Conservation (phyloP, 2,113 vertebrate species). For the Lampris megalopsis region DNA sequence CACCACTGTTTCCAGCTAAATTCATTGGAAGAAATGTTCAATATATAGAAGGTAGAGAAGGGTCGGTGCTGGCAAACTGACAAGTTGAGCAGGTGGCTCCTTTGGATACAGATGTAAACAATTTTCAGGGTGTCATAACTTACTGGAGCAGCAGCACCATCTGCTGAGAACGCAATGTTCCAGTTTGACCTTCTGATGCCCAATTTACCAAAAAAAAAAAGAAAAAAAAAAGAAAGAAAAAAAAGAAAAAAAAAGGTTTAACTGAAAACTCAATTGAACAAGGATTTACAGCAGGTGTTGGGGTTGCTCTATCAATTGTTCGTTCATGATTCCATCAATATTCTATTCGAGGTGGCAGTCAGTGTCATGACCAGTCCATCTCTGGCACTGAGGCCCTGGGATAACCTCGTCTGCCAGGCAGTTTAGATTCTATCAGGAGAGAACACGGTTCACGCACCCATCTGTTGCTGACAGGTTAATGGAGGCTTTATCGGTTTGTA, state of each 20-base stretch:
- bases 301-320: constrained; percentile 17
- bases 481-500: constrained; percentile 5
- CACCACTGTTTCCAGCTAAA: background rate
- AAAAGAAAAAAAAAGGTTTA: background rate
- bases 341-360: constrained; percentile 25
- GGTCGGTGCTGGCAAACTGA: background rate
- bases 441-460: constrained; percentile 4
- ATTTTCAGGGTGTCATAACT: constrained; percentile 5
- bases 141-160: constrained; percentile 61
- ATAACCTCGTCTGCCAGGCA: constrained; percentile 24
- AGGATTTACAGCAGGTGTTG: constrained; percentile 19
- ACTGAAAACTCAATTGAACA: constrained; percentile 27
- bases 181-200: background rate
- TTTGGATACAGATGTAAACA: background rate
- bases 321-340: constrained; percentile 32
- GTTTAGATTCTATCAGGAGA: constrained; percentile 3
- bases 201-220: too few species aligned
- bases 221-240: background rate
- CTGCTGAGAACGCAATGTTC: constrained; percentile 57
- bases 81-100: background rate
- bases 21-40: too few species aligned
- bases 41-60: constrained; percentile 1
- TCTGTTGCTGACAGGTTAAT: constrained; percentile 33
- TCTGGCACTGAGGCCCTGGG: constrained; percentile 7
- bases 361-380: background rate